Conservation (phyloP, 92 coral and sea anemone genomes). For the Palythoa heliodiscus region DNA sequence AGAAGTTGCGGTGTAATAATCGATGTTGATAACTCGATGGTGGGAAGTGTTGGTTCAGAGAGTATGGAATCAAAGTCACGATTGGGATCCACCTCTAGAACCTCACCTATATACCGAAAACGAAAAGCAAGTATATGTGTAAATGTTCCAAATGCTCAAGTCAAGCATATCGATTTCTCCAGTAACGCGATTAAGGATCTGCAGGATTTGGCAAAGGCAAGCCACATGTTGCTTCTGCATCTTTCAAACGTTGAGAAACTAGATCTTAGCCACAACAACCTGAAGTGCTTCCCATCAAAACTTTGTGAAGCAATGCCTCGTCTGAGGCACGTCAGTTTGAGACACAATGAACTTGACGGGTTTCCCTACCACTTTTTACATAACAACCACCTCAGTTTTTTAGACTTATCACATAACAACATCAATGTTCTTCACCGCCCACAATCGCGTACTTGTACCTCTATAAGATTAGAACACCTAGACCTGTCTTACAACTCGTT, state of each 20-base stretch:
- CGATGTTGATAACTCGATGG: background rate
- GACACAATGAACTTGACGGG: constrained; percentile 64
- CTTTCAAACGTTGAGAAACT: constrained; percentile 77
- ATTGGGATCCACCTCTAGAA: background rate
- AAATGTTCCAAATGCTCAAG: constrained; percentile 52
- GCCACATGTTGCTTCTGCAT: constrained; percentile 52
- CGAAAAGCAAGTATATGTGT: constrained; percentile 48
- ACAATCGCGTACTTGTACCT: constrained; percentile 4
- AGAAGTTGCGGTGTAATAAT: constrained; percentile 19
- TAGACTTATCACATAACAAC: constrained; percentile 79
- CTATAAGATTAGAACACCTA: constrained; percentile 68
- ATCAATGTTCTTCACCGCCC: constrained; percentile 48
- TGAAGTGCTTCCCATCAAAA: constrained; percentile 61
- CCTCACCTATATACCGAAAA: constrained; percentile 36
- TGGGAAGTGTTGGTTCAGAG: constrained; percentile 3
- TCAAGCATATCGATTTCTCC: constrained; percentile 84
- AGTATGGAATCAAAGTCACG: background rate
- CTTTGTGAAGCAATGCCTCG: constrained; percentile 82
- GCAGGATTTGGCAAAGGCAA: constrained; percentile 59
- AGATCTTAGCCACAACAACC: constrained; percentile 81
- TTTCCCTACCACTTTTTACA: constrained; percentile 73
- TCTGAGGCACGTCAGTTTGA: constrained; percentile 71
- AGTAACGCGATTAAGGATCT: constrained; percentile 73
- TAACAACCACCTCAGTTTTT: constrained; percentile 48
- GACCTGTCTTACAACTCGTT: constrained; percentile 75